Conservation (phyloP, 2,113 vertebrate genomes). For the Onychostruthus taczanowskii region DNA sequence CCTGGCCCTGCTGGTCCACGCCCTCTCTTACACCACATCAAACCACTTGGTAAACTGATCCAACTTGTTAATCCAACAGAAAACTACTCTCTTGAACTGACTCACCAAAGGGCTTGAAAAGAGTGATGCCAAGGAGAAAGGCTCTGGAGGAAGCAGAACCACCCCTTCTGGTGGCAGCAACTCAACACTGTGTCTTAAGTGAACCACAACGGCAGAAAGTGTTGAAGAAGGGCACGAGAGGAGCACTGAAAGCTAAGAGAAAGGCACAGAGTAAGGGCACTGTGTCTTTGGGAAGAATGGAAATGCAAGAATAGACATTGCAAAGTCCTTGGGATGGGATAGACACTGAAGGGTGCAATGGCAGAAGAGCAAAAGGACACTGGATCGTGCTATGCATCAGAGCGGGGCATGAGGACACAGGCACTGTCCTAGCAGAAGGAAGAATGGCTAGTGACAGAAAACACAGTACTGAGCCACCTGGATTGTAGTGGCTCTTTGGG, state of each 20-base stretch:
- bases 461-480: accelerated
- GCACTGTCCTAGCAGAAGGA: background rate
- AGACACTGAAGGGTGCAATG: background rate
- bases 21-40: constrained; percentile 62
- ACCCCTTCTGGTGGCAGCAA: background rate
- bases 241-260: background rate
- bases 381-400: background rate
- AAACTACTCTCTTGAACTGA: constrained; percentile 18
- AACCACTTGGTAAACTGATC: background rate
- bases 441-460: background rate
- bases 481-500: accelerated
- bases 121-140: background rate
- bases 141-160: background rate
- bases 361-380: background rate
- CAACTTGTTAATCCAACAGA: constrained; percentile 38
- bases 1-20: constrained; percentile 12
- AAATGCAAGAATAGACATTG: background rate
- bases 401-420: background rate
- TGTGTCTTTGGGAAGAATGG: background rate
- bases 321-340: background rate
- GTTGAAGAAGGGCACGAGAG: background rate
- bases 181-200: background rate
- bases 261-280: background rate
- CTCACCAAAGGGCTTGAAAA: constrained; percentile 27
- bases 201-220: accelerated